Conservation (phyloP, 2,797 vertebrate species). For the Limosa lapponica region DNA sequence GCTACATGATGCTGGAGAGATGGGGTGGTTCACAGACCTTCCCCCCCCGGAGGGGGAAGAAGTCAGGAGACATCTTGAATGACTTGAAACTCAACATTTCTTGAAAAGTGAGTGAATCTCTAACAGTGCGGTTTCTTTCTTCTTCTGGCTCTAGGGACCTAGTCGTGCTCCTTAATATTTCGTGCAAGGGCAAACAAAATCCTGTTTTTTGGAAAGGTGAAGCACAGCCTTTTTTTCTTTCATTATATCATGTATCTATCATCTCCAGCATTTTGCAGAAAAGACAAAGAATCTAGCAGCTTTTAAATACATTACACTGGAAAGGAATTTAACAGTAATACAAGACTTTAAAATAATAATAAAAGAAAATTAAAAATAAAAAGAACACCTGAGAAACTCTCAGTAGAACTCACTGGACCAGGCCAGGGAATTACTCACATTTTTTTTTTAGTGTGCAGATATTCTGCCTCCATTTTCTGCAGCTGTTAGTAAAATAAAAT, state of each 20-base stretch:
- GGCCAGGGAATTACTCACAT: not conserved
- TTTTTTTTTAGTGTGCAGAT: accelerated
- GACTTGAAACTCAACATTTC: not conserved
- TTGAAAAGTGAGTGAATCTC: not conserved
- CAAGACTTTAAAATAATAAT: not conserved
- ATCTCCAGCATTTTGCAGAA: not conserved
- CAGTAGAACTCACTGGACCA: not conserved
- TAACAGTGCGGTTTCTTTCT: not conserved
- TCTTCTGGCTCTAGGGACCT: not conserved
- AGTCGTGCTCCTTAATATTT: not conserved
- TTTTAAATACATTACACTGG: not conserved
- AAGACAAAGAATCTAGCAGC: not conserved
- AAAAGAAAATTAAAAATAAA: not conserved
- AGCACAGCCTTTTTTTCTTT: not conserved
- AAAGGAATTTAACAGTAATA: not conserved
- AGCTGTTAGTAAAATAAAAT: not conserved
- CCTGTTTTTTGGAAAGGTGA: not conserved
- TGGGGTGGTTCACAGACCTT: not conserved
- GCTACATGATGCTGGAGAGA: not conserved
- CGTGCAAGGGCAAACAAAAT: not conserved
- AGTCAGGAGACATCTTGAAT: not conserved
- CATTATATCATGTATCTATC: not conserved
- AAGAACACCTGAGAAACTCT: not conserved
- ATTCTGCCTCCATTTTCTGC: not conserved
- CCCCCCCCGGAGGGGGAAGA: not conserved